Percentiles rank a stretch among this genome's conserved stretches.
Conservation (phyloP, 2,797 vertebrate genomes). For the Hyperoplus lanceolatus region DNA sequence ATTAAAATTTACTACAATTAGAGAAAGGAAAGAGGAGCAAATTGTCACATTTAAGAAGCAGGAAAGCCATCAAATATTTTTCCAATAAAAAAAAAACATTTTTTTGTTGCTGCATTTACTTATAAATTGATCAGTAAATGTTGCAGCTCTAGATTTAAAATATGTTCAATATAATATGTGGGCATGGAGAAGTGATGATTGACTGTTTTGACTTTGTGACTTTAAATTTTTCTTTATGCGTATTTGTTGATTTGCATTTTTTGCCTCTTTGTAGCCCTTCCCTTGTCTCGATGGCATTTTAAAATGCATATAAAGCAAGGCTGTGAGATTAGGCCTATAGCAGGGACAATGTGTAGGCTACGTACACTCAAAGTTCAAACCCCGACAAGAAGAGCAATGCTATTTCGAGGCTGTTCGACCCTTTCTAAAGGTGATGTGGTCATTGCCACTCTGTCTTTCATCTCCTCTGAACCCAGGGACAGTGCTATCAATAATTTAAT, state of each 20-base stretch:
- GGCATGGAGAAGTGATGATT: not conserved
- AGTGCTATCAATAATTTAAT: slow-evolving; percentile 79
- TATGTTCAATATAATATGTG: no score
- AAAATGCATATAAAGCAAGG: not conserved
- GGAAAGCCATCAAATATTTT: not conserved
- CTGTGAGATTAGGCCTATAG: not conserved
- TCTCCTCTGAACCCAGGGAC: slow-evolving; percentile 72
- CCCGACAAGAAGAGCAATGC: not conserved
- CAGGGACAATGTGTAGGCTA: slow-evolving; percentile 6
- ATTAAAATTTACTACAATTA: not conserved
- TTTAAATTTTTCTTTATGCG: not conserved
- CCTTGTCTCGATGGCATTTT: not conserved
- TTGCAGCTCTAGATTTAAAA: not conserved
- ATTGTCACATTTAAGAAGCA: not conserved
- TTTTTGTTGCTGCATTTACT: not conserved
- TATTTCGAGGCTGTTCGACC: slow-evolving; percentile 48
- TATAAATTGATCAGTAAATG: not conserved
- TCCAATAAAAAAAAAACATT: not conserved
- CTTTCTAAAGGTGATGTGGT: slow-evolving; percentile 70
- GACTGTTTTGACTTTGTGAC: not conserved
- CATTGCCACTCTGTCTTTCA: slow-evolving; percentile 74
- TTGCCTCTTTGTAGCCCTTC: not conserved
- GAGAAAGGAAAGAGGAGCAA: not conserved
- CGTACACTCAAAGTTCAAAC: slow-evolving; percentile 11
- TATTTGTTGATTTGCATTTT: not conserved